Evolutionary conservation across 2,888 invertebrate species (phyloP).

Genomic region (Eilema sororculum): DNA sequence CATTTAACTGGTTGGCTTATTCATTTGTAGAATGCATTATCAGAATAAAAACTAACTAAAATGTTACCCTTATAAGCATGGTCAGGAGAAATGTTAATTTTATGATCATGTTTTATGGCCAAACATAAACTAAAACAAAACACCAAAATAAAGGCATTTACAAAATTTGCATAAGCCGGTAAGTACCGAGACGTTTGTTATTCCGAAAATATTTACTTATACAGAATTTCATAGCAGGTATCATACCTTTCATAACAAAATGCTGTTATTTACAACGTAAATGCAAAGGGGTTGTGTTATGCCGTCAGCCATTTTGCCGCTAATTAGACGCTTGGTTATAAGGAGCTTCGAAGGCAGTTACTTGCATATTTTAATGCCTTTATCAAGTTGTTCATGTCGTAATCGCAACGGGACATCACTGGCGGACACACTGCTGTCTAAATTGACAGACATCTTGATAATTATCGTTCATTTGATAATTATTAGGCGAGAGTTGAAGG

Average conservation of each 20-base stretch:
- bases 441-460: constrained; percentile 10
- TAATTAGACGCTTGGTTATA: constrained; percentile 53
- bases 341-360: constrained; percentile 56
- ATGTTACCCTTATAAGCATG: not conserved
- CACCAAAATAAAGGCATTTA: not conserved
- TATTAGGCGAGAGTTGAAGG: not conserved
- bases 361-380: constrained; percentile 79
- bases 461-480: not conserved
- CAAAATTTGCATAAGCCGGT: not conserved
- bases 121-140: not conserved
- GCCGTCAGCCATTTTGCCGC: constrained; percentile 41
- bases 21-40: not conserved
- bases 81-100: not conserved
- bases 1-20: not conserved
- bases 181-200: not conserved
- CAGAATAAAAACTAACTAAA: not conserved
- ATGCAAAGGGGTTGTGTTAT: constrained; percentile 37
- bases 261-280: constrained; percentile 41
- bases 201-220: not conserved
- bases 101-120: not conserved
- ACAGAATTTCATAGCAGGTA: not conserved
- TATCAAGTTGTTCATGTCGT: constrained; percentile 65
- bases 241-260: constrained; percentile 5
- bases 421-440: constrained; percentile 54
- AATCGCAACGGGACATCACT: constrained; percentile 66